Evolutionary conservation across 2,797 vertebrate species (phyloP), one percentile per base, ranked within the genome.

Genomic region (Leptatherina wallacei): DNA sequence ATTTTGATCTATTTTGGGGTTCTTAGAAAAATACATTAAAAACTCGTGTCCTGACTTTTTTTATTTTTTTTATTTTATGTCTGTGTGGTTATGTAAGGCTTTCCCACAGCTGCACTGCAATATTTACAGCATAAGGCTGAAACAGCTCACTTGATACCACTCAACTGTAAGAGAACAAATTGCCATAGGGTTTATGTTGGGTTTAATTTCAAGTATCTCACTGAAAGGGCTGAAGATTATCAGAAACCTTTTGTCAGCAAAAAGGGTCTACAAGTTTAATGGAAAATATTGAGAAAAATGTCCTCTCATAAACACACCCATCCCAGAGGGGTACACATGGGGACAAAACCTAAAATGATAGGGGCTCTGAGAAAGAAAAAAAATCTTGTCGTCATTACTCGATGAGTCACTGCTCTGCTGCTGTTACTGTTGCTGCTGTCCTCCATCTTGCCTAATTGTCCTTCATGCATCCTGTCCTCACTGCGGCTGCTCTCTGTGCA

Each of bases 401-500:
- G 81, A 88, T 91, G 88, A 91, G 86, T 93, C 90, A 90, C 80
- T 54, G 57, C 69, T 90, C 63, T 52, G 65, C 68, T 40, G 57
- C 66, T 42, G 24, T 27, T 27, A 27, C 24, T 27, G 24, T 27
- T 27, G 24, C 24, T 27, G 40, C 70, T 77, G 69, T 80, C 75
- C 70, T 84, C 68, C 71, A 47, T 16, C 47, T 18, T 32, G 20
- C 44, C 60, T 33, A 49, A 56, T 75, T 75, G 86, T 66, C 82
- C 73, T 82, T 79, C 75, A 67, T 11, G 30, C 66, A 20, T 75
- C 73, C 70, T 42, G 49, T 71, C 78, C 66, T 91, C 85, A 90
- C 66, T 93, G 89, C 11, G 92, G 90, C 86, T 92, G 91, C 72
- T 93, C 92, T 85, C 92, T 93, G 91, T 36, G 29, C 22, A 56